Conservation (phyloP, 2,888 invertebrate genomes). For the Polydrusus cervinus region DNA sequence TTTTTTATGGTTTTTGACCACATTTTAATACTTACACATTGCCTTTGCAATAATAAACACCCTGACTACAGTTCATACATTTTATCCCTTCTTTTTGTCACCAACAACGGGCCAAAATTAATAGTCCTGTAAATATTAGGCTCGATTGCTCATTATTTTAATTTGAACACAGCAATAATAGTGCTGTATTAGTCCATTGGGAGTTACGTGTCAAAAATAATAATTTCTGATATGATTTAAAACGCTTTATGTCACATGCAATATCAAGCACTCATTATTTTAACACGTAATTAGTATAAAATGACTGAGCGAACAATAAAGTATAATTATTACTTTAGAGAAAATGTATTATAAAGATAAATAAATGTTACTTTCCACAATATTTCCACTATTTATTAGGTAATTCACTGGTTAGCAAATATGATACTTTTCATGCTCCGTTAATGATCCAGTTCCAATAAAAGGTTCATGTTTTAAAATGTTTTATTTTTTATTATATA, state of each 20-base stretch:
- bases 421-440: no score
- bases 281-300: constrained; percentile 33
- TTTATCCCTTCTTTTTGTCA: constrained; percentile 51
- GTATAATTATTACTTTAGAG: not conserved
- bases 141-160: constrained; percentile 55
- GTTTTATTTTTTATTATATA: no score
- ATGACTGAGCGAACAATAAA: not conserved
- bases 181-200: constrained; percentile 48
- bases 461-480: no score
- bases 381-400: no score
- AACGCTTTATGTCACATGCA: constrained; percentile 53
- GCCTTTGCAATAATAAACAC: not conserved
- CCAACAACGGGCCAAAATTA: constrained; percentile 48
- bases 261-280: constrained; percentile 32
- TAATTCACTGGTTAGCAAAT: no score
- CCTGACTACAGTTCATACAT: constrained; percentile 28
- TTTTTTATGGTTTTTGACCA: no score
- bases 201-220: constrained; percentile 52
- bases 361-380: no score
- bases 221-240: constrained; percentile 55
- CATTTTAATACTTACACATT: no score
- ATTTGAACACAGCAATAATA: constrained; percentile 55
- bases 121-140: constrained; percentile 51
- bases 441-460: no score
- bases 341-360: not conserved